Evolutionary conservation across 2,888 invertebrate genomes (phyloP).

Genomic region (Drosophila limbata): DNA sequence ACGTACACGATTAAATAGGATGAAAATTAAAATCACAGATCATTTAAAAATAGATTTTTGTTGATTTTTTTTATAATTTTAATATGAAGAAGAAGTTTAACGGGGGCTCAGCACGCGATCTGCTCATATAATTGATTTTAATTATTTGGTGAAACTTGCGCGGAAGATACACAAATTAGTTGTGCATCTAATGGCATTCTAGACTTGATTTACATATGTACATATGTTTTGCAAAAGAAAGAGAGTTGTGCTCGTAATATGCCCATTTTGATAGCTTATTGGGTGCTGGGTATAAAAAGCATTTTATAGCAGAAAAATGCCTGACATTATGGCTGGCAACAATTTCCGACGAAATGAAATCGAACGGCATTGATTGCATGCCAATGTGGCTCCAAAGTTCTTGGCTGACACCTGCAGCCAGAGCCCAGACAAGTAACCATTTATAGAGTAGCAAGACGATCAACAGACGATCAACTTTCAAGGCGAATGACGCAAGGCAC

Average conservation of each 20-base stretch:
- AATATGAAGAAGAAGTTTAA: background rate
- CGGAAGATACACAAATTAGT: background rate
- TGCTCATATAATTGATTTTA: conserved; percentile 4
- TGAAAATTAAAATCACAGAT: background rate
- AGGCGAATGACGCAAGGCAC: conserved; percentile 78
- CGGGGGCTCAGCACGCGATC: conserved; percentile 7
- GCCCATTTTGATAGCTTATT: conserved; percentile 15
- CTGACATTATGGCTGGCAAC: conserved; percentile 65
- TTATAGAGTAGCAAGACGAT: conserved; percentile 81
- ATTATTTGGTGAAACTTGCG: background rate
- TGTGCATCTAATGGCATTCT: background rate
- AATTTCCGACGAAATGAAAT: conserved; percentile 76
- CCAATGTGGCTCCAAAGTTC: conserved; percentile 84
- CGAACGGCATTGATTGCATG: conserved; percentile 83
- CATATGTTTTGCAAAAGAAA: background rate
- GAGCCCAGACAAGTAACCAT: conserved; percentile 66
- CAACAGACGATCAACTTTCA: conserved; percentile 76
- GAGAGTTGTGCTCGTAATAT: conserved; percentile 12
- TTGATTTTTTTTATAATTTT: conserved; percentile 11
- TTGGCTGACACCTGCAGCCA: conserved; percentile 75
- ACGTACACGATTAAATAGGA: conserved; percentile 5
- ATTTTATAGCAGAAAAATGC: conserved; percentile 60
- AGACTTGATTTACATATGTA: background rate
- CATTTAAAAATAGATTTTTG: conserved; percentile 8
- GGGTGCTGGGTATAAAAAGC: conserved; percentile 39